Evolutionary conservation across 37 sponge, comb jelly and placozoan genomes (phyloP).

Genomic region (Aplysina aerophoba): DNA sequence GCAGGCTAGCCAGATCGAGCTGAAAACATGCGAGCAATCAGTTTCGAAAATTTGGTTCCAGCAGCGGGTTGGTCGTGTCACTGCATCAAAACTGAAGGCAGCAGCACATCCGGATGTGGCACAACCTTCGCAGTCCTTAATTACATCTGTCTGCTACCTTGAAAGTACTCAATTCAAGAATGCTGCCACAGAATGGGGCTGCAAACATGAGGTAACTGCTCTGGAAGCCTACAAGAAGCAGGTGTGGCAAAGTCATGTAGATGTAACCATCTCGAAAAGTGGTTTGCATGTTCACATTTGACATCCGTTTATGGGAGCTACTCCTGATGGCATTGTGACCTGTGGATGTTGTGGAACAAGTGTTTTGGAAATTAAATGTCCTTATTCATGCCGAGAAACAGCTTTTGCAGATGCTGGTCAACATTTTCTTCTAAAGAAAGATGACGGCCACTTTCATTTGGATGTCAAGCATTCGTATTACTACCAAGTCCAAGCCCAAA

Average conservation of each 20-base stretch:
- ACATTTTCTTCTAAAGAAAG: background rate
- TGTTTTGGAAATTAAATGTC: constrained; percentile 14
- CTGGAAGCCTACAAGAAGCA: constrained; percentile 14
- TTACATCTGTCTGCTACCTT: constrained; percentile 54
- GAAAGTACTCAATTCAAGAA: constrained; percentile 35
- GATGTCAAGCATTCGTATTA: constrained; percentile 39
- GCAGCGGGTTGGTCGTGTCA: constrained; percentile 63
- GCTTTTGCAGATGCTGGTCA: background rate
- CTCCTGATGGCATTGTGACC: constrained; percentile 6
- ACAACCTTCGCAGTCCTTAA: constrained; percentile 53
- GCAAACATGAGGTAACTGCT: constrained; percentile 58
- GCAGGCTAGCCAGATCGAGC: constrained; percentile 29
- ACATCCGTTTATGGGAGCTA: constrained; percentile 12
- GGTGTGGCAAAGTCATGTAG: background rate
- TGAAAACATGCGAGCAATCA: constrained; percentile 42
- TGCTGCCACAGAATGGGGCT: constrained; percentile 58
- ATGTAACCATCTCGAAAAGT: constrained; percentile 26
- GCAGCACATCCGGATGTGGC: constrained; percentile 35
- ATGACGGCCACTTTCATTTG: constrained; percentile 12
- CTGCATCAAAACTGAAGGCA: constrained; percentile 58
- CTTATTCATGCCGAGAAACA: constrained; percentile 20
- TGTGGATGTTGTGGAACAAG: constrained; percentile 10
- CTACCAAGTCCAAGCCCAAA: constrained; percentile 60
- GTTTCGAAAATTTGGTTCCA: constrained; percentile 53
- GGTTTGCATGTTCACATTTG: constrained; percentile 9